Base-by-base conservation (phyloP, 2,797 vertebrate genomes). In the Kryptopterus vitreolus region DNA sequence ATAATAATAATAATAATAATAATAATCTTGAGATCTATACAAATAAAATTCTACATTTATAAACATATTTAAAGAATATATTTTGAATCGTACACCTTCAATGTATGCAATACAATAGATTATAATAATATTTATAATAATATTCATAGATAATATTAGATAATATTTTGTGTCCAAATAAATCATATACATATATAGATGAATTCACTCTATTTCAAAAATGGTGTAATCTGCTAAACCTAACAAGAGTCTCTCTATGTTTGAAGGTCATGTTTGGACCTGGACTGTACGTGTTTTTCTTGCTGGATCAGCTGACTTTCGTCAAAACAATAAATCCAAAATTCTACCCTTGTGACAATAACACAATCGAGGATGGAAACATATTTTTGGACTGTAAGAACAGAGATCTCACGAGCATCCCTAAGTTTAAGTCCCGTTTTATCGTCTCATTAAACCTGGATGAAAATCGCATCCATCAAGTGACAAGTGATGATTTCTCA, bases 321-420 rank as follows among this genome's bases (percentile, higher is more conserved):
- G 89, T 89, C 71, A 84, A 79, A 48, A 86, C 89, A 8, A 87
- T 87, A 59, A 89, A 93, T 85, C 90, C 90, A 7, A 73, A 62
- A 5, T 96, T 94, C 83, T 92, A 95, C n/a, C 95, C 96, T 78
- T 97, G 95, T 85, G 92, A 95, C 46, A 85, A 91, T 48, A 83
- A 89, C 71, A 55, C 35, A 12, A 86, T 33, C 52, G 66, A 57
- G 6, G 43, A 78, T 52, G 81, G 87, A 0, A 79, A 76, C 61
- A 88, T 85, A 15, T 11, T 5, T 13, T 90, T 96, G 10, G 88
- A 95, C 87, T 96, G 96, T 82, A 82, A 68, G 8, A 78, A 82
- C 35, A 92, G 94, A 62, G 83, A 83, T 15, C 85, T 96, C 53
- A 88, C 46, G 1, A 29, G 63, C 0, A 83, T 96, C 66, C 94